phyloP scores from a whole-genome alignment of 2,113 vertebrate genomes.

The Lonchura striata region DNA sequence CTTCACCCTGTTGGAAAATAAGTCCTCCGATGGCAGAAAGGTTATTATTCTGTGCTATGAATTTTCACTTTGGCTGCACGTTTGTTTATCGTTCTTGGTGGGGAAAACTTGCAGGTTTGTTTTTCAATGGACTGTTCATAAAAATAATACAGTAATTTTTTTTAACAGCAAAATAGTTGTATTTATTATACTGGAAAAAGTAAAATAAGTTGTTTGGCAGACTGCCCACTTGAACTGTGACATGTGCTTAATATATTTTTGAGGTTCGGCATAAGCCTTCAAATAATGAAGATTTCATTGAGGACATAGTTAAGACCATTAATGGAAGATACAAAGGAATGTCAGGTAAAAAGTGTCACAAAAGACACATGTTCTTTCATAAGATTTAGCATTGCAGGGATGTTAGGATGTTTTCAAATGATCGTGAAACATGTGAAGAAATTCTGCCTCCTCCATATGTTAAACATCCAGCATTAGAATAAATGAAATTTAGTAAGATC shows the following conservation, averaged over 20 bases:
- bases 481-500: neutral
- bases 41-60: neutral
- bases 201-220: neutral
- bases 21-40: neutral
- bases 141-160: neutral
- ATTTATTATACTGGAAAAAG: neutral
- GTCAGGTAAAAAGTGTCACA: constrained; percentile 79
- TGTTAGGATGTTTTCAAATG: neutral
- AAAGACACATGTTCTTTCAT: neutral
- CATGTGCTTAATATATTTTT: neutral
- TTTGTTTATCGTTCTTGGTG: neutral
- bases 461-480: neutral
- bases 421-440: neutral
- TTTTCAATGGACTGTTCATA: neutral
- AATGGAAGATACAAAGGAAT: constrained; percentile 86
- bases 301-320: constrained; percentile 84
- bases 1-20: neutral
- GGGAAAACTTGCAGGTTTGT: neutral
- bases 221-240: neutral
- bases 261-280: constrained; percentile 89
- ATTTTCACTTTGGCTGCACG: neutral
- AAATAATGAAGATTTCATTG: constrained; percentile 75
- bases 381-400: neutral
- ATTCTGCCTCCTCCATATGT: neutral
- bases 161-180: neutral